Evolutionary conservation across 2,797 vertebrate genomes (phyloP).

Genomic region (Benthosema pterotum): DNA sequence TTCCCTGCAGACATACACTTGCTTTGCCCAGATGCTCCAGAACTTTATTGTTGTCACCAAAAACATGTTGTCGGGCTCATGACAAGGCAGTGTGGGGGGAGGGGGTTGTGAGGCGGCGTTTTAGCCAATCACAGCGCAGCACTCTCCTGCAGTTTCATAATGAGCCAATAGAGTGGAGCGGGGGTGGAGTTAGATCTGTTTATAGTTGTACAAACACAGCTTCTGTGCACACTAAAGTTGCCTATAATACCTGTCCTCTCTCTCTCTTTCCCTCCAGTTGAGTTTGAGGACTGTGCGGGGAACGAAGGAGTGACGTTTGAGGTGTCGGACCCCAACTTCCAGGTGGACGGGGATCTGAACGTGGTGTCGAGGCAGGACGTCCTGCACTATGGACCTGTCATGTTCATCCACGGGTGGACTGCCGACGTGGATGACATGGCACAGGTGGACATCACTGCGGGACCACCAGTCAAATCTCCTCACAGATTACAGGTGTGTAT

Average conservation of each 20-base stretch:
- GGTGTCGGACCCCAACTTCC: slow-evolving; percentile 89
- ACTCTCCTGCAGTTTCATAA: too few species aligned
- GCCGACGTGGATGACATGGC: slow-evolving; percentile 86
- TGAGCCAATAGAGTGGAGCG: too few species aligned
- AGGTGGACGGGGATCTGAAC: slow-evolving; percentile 83
- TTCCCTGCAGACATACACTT: too few species aligned
- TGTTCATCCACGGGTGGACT: slow-evolving; percentile 85
- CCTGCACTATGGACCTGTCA: slow-evolving; percentile 67
- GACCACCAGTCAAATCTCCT: slow-evolving; percentile 67
- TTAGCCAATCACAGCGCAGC: too few species aligned
- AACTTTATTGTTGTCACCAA: too few species aligned
- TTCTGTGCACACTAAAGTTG: too few species aligned
- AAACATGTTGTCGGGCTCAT: too few species aligned
- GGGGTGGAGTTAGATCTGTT: too few species aligned
- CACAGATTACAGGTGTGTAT: slow-evolving; percentile 83
- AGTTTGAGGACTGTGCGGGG: slow-evolving; percentile 91
- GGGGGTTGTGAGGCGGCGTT: too few species aligned
- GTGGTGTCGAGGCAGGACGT: slow-evolving; percentile 83
- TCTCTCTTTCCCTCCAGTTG: slow-evolving; percentile 79
- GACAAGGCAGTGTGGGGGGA: too few species aligned
- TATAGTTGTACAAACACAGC: too few species aligned
- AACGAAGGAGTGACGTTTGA: slow-evolving; percentile 86
- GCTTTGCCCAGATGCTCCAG: too few species aligned
- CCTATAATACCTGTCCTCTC: neutral
- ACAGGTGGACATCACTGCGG: slow-evolving; percentile 83